Evolutionary conservation across 2,888 invertebrate genomes (phyloP).

Genomic region (Coelopa pilipes): DNA sequence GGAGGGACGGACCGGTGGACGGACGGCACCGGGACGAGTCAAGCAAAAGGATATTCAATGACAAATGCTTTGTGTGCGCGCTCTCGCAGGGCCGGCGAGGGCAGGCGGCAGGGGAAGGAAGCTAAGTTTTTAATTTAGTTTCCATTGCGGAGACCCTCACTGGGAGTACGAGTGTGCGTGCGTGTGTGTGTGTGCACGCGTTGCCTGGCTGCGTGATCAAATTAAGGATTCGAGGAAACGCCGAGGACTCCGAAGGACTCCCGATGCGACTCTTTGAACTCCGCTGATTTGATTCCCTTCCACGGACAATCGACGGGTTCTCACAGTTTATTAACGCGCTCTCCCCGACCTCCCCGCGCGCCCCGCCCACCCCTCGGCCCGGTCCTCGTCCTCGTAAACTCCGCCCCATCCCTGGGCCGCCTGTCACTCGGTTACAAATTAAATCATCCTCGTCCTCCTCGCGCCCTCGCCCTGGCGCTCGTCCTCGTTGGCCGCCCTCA

Average conservation of each 20-base stretch:
- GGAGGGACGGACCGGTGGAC: background rate
- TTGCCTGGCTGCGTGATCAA: no score
- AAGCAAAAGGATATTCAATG: slow-evolving; percentile 47
- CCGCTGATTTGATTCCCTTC: no score
- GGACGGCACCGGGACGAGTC: slow-evolving; percentile 47
- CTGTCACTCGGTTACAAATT: slow-evolving; percentile 28
- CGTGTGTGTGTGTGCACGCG: background rate
- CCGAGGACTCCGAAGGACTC: background rate
- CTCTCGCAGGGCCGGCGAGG: slow-evolving; percentile 10
- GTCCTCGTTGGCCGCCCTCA: no score
- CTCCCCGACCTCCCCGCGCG: no score
- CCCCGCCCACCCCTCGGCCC: no score
- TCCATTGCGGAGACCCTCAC: background rate
- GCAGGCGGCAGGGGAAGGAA: slow-evolving; percentile 24
- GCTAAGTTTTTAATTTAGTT: slow-evolving; percentile 28
- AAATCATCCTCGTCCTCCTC: slow-evolving; percentile 20
- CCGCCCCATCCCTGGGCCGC: background rate
- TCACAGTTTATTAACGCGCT: background rate
- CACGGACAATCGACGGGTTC: background rate
- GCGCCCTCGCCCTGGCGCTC: background rate
- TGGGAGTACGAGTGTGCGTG: background rate
- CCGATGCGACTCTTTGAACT: background rate
- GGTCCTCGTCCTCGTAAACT: no score
- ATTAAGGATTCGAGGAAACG: no score
- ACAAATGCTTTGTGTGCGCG: slow-evolving; percentile 35